Evolutionary conservation across 2,888 invertebrate genomes (phyloP).

Genomic region (Tenthredo livida): DNA sequence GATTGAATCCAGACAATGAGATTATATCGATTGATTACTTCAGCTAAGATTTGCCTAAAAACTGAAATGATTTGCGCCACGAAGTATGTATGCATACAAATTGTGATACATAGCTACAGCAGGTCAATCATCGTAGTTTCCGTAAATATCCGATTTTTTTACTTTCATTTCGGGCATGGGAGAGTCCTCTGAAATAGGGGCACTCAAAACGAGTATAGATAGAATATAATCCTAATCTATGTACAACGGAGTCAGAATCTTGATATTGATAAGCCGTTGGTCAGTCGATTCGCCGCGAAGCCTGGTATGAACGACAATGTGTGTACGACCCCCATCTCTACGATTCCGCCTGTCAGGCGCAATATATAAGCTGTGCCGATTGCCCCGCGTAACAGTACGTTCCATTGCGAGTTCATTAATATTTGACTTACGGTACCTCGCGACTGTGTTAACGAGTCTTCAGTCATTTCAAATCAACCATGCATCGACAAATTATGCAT

Average conservation of each 20-base stretch:
- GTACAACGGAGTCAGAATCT: slow-evolving; percentile 11
- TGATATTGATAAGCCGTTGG: slow-evolving; percentile 19
- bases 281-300: slow-evolving; percentile 11
- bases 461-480: not conserved
- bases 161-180: no score
- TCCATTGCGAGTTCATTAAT: slow-evolving; percentile 53
- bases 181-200: not conserved
- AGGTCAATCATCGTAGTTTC: not conserved
- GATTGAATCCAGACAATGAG: not conserved
- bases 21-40: not conserved
- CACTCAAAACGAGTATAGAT: not conserved
- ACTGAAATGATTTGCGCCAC: not conserved
- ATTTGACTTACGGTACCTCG: slow-evolving; percentile 29
- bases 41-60: not conserved
- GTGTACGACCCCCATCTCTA: slow-evolving; percentile 53
- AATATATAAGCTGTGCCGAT: slow-evolving; percentile 70
- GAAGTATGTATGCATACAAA: not conserved
- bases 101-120: not conserved
- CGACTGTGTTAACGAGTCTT: not conserved
- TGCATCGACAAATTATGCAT: not conserved
- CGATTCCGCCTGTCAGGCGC: slow-evolving; percentile 57
- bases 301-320: slow-evolving; percentile 13
- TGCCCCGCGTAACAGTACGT: slow-evolving; percentile 63
- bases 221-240: slow-evolving; percentile 8
- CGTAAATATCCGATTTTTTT: not conserved